Percentiles rank a stretch among this genome's conserved stretches.
phyloP scores from a whole-genome alignment of 2,797 vertebrate genomes.

The Pterois miles region DNA sequence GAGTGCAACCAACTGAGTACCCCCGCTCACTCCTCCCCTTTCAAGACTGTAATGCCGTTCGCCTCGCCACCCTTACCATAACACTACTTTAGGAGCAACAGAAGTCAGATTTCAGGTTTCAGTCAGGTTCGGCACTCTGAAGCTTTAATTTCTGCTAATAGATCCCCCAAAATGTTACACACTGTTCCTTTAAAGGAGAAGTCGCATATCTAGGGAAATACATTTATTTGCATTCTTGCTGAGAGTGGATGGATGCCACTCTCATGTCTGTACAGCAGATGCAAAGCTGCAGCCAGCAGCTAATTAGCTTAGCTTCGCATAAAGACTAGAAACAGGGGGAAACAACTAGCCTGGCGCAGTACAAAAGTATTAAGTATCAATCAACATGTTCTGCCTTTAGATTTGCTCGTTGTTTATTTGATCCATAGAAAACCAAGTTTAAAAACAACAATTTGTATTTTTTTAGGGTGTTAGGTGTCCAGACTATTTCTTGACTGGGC shows the following conservation, averaged over 20 bases:
- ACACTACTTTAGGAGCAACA: no score
- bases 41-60: no score
- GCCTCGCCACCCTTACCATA: no score
- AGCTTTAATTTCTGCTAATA: no score
- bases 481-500: neutral
- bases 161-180: no score
- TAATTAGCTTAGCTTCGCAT: neutral
- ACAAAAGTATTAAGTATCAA: neutral
- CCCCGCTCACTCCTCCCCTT: no score
- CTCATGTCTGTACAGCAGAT: neutral
- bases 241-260: neutral
- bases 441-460: neutral
- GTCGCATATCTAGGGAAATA: no score
- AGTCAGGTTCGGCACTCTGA: no score
- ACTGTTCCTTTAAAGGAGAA: no score
- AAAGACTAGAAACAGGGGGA: neutral
- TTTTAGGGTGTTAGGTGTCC: neutral
- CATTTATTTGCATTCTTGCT: neutral
- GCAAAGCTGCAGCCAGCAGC: neutral
- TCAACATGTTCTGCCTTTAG: neutral
- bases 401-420: neutral
- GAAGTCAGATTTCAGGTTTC: no score
- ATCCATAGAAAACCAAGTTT: neutral
- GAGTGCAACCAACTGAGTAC: no score
- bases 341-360: neutral